Evolutionary conservation across 2,113 vertebrate species (phyloP).

Genomic region (Anseranas semipalmata): DNA sequence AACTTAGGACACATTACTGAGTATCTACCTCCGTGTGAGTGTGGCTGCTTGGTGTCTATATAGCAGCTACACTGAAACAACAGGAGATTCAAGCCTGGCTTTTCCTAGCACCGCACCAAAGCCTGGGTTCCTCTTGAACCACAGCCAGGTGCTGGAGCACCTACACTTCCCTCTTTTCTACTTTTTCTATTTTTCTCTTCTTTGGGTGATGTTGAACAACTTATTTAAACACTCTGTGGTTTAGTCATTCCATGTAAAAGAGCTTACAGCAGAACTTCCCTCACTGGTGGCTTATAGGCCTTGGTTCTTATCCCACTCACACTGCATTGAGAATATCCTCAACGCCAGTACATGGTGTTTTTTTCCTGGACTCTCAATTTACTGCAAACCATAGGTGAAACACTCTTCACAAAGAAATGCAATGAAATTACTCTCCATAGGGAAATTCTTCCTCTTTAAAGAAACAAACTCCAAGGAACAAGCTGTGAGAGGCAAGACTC

Average conservation of each 20-base stretch:
- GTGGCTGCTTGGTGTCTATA: neutral
- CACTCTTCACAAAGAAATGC: neutral
- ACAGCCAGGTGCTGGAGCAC: neutral
- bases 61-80: neutral
- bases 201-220: neutral
- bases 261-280: neutral
- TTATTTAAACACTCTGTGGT: neutral
- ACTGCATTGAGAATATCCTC: neutral
- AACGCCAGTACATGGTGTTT: neutral
- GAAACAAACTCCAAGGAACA: constrained; percentile 8
- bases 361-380: neutral
- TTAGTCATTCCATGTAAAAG: neutral
- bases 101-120: neutral
- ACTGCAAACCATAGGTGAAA: neutral
- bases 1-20: neutral
- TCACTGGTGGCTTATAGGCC: accelerated
- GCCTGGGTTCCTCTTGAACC: neutral
- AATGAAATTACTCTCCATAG: neutral
- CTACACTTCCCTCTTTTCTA: neutral
- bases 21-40: neutral
- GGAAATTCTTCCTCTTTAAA: neutral
- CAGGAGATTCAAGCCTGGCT: neutral
- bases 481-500: constrained; percentile 6
- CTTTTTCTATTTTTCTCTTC: neutral
- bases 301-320: neutral